phyloP scores from a whole-genome alignment of 2,113 vertebrate species.

The Mesoclemmys tuberculata region DNA sequence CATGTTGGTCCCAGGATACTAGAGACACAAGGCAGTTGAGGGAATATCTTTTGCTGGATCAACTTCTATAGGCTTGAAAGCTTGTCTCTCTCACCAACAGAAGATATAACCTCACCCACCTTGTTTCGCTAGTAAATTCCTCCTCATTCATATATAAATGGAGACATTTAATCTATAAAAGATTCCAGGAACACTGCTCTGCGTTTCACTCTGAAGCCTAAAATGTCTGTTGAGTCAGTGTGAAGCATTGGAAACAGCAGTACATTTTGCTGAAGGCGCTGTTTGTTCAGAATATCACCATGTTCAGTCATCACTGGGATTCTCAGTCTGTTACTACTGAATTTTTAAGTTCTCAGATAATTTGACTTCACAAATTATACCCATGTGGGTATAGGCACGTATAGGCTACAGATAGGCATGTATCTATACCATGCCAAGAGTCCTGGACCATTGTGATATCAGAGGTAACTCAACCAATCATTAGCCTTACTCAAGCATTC shows the following conservation, averaged over 20 bases:
- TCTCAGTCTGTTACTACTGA: neutral
- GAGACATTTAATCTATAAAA: neutral
- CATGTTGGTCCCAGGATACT: neutral
- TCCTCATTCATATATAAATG: neutral
- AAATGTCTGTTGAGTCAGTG: neutral
- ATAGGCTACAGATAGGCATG: neutral
- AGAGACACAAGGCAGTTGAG: neutral
- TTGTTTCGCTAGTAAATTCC: neutral
- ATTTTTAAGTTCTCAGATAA: neutral
- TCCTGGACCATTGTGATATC: neutral
- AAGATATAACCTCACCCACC: neutral
- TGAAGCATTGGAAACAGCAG: neutral
- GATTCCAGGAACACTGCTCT: neutral
- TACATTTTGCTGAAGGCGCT: neutral
- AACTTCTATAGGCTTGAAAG: neutral
- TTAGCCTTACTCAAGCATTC: neutral
- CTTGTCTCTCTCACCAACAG: neutral
- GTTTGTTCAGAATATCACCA: neutral
- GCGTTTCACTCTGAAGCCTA: neutral
- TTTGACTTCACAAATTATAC: neutral
- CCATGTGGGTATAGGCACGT: too few relatives aligned
- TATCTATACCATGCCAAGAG: neutral
- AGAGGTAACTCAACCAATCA: neutral
- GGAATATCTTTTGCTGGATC: neutral
- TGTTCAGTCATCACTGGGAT: neutral